phyloP scores from a whole-genome alignment of 2,797 vertebrate genomes.

The Gila robusta region DNA sequence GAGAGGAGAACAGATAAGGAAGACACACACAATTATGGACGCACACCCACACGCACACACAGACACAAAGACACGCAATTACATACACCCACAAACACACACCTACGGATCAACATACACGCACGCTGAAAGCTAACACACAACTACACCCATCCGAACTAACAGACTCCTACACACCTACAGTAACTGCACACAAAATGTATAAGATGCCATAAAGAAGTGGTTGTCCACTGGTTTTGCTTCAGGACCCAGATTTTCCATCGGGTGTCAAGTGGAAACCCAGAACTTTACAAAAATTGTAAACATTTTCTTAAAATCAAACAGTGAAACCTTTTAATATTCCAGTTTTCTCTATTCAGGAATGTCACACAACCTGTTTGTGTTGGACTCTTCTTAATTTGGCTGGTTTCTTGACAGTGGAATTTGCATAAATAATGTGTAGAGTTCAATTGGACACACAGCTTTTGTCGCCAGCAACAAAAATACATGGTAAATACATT shows the following conservation, averaged over 20 bases:
- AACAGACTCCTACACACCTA: constrained; percentile 14
- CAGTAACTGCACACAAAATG: not conserved
- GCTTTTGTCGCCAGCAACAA: not conserved
- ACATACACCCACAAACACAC: constrained; percentile 44
- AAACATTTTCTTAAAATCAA: not conserved
- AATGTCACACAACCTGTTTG: not conserved
- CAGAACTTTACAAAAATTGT: not conserved
- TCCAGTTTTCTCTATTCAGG: not conserved
- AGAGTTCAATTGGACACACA: not conserved
- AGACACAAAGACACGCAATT: constrained; percentile 46
- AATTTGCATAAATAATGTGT: not conserved
- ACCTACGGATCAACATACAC: constrained; percentile 51
- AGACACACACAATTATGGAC: constrained; percentile 61
- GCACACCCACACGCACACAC: constrained; percentile 47
- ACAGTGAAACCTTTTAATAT: not conserved
- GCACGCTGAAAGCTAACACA: constrained; percentile 15
- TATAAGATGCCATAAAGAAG: constrained; percentile 13
- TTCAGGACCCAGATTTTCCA: not conserved
- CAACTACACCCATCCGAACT: constrained; percentile 49
- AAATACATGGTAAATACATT: not conserved
- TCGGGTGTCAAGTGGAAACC: not conserved
- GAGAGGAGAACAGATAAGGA: constrained; percentile 72
- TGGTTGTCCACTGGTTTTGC: constrained; percentile 10
- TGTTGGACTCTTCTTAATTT: not conserved
- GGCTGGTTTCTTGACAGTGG: not conserved